Evolutionary conservation across 2,113 vertebrate genomes (phyloP), one percentile per base, ranked within the genome.

Genomic region (Cathartes aura): DNA sequence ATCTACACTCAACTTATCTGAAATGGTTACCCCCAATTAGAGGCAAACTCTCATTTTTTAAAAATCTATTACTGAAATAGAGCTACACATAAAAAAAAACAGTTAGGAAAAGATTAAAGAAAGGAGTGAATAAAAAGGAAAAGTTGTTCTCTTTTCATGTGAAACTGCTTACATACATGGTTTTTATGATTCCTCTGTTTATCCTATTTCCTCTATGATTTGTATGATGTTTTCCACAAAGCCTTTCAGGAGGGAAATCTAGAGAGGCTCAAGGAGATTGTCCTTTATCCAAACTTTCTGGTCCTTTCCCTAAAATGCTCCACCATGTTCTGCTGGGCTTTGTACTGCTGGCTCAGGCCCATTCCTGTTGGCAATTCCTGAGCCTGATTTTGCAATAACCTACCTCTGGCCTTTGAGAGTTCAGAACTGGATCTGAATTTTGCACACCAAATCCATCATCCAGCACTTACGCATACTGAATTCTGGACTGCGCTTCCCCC

Each of bases 11-110:
- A 60, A 67, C 34, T 82, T 52, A 82, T 4, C 52, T 91, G 45
- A 88, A 91, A 76, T 55, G 22, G 20, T 47, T 78, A 87, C 7
- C 20, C 36, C 32, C n/a, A 64, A 32, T 85, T 89, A 87, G 68
- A 91, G 45, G 80, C 24, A 72, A 84, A 68, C 22, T 60, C 10
- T 43, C 5, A 3, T 42, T 22, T 62, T 91, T 20, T 3, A 11
- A 30, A 70, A 81, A 87, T 74, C 86, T 87, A n/a, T 79, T 94
- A 71, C 60, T 75, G 63, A 91, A 79, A 58, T 6, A 81, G 42
- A 88, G 9, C 21, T 59, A 91, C 2, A 1, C 12, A 71, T 70
- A 20, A 40, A 59, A 30, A 66, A 47, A 26, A 32, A 18, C 3
- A 63, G 34, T 32, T 32, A 56, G 27, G 34, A 68, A 87, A 84